Evolutionary conservation across 1,140 invertebrate species (phyloP).

Genomic region (Zaprionus gabonicus): DNA sequence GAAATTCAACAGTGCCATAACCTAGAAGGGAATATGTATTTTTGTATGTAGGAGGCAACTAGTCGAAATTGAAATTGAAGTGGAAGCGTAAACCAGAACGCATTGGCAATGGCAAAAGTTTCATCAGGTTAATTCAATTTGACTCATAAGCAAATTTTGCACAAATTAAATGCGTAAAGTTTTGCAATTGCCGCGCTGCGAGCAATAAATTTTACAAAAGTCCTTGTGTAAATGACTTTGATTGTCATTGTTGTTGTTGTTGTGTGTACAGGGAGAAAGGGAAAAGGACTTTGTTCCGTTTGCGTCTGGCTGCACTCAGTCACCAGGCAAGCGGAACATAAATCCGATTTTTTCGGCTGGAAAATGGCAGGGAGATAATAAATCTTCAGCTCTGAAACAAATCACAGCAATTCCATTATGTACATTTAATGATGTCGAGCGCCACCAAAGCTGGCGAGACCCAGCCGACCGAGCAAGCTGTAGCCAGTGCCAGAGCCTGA

Average conservation of each 20-base stretch:
- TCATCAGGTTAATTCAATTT: slow-evolving; percentile 78
- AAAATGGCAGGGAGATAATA: slow-evolving; percentile 74
- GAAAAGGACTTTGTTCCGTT: slow-evolving; percentile 5
- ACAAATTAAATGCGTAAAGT: slow-evolving; percentile 79
- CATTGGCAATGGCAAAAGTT: slow-evolving; percentile 18
- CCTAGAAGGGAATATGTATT: background rate
- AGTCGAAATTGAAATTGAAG: background rate
- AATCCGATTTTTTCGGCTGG: slow-evolving; percentile 78
- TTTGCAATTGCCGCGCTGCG: slow-evolving; percentile 68
- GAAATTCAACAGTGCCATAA: slow-evolving; percentile 8
- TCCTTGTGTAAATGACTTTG: slow-evolving; percentile 76
- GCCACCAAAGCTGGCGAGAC: slow-evolving; percentile 10
- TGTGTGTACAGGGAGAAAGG: background rate
- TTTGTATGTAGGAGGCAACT: background rate
- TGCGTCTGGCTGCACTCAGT: slow-evolving; percentile 74
- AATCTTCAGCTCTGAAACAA: slow-evolving; percentile 72
- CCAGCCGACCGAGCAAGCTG: slow-evolving; percentile 21
- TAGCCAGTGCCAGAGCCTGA: slow-evolving; percentile 35
- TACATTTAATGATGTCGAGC: slow-evolving; percentile 79
- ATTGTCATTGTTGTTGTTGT: slow-evolving; percentile 56
- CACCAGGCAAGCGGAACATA: slow-evolving; percentile 73
- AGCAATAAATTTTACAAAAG: slow-evolving; percentile 73
- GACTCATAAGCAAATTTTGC: slow-evolving; percentile 75
- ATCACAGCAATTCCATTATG: slow-evolving; percentile 81
- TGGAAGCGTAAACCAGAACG: slow-evolving; percentile 8